phyloP scores from a whole-genome alignment of 2,113 vertebrate genomes.

The Clarias macrocephalus region DNA sequence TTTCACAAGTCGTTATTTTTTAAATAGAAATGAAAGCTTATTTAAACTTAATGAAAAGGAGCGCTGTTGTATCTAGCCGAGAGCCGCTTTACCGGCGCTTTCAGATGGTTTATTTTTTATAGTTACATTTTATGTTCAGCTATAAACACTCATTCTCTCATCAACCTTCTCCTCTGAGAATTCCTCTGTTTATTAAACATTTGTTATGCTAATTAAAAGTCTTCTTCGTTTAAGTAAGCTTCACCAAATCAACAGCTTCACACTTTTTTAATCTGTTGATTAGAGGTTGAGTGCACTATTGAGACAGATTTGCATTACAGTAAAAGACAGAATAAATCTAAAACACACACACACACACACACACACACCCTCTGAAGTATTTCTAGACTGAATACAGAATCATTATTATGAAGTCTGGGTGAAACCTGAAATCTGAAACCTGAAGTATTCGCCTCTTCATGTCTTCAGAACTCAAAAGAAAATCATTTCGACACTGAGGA shows the following conservation, averaged over 20 bases:
- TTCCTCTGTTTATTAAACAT: too few species aligned
- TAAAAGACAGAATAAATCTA: neutral
- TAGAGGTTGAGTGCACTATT: neutral
- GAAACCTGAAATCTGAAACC: slow-evolving; percentile 16
- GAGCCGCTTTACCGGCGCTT: too few species aligned
- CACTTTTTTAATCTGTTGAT: neutral
- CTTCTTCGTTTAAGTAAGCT: neutral
- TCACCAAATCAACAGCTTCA: neutral
- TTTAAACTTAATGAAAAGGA: too few species aligned
- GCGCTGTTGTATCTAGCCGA: too few species aligned
- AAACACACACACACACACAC: neutral
- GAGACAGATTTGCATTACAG: neutral
- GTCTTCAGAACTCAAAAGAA: neutral
- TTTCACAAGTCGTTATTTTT: neutral
- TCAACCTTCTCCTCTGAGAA: neutral
- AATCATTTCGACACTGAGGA: neutral
- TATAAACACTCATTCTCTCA: neutral
- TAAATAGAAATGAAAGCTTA: neutral
- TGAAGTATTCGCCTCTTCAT: slow-evolving; percentile 23
- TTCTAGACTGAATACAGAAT: slow-evolving; percentile 5
- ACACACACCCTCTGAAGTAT: neutral
- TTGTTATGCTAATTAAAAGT: neutral
- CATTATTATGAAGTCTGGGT: neutral
- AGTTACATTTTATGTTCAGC: neutral
- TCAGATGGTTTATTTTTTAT: neutral